These are phyloP conservation scores for Dendrocopos noguchii DNA, from an alignment of 2,113 vertebrate genomes.

Conservation along the genomic window DNA sequence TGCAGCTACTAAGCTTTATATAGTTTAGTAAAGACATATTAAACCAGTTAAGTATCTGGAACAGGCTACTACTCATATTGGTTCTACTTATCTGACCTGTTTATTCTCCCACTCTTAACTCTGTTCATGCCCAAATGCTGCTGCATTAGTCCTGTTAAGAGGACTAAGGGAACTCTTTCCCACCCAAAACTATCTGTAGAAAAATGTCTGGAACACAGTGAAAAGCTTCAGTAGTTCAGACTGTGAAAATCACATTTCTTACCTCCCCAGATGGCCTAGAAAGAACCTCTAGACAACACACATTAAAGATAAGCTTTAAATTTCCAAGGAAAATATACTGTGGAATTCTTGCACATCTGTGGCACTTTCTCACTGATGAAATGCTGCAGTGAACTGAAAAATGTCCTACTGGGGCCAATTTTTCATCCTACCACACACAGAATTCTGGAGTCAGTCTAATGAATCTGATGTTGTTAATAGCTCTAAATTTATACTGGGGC, in stretches of 20 bases:
- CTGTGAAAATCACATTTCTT: conserved; percentile 68
- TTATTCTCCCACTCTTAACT: not conserved
- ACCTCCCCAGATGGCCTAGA: conserved; percentile 66
- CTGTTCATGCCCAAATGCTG: not conserved
- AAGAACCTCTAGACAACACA: conserved; percentile 61
- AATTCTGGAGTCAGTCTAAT: not conserved
- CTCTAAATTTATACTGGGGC: not conserved
- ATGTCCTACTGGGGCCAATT: not conserved
- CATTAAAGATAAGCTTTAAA: conserved; percentile 63
- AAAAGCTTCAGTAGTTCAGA: conserved; percentile 58
- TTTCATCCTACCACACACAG: not conserved
- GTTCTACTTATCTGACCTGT: not conserved
- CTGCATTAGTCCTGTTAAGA: not conserved
- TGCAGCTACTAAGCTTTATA: not conserved
- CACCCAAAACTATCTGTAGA: conserved; percentile 28
- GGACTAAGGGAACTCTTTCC: not conserved
- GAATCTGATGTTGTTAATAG: not conserved
- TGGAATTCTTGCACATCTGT: conserved; percentile 64
- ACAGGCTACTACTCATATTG: not conserved
- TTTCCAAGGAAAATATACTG: conserved; percentile 72
- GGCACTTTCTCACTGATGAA: conserved; percentile 55
- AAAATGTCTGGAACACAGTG: conserved; percentile 48
- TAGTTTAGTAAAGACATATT: not conserved
- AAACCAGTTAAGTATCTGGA: not conserved
- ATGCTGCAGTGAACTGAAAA: conserved; percentile 50